A percentile compares a stretch with the other conserved stretches of the same genome.
Evolutionary conservation across 2,113 vertebrate genomes (phyloP).

Genomic region (Eublepharis macularius): DNA sequence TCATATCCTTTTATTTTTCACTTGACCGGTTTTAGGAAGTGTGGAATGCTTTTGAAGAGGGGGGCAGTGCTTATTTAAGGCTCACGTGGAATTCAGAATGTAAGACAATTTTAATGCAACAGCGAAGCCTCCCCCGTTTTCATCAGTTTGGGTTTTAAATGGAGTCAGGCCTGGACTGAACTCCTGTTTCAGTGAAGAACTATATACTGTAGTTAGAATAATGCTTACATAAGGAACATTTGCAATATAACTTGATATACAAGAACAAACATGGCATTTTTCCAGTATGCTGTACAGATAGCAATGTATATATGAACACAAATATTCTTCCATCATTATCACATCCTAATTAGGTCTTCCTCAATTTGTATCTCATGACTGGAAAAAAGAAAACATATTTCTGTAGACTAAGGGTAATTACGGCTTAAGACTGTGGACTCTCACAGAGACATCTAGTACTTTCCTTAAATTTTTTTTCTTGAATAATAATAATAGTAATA

Average conservation of each 20-base stretch:
- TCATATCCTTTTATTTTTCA: not conserved
- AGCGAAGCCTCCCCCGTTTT: not conserved
- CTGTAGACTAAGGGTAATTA: not conserved
- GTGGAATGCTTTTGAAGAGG: not conserved
- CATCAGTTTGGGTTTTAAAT: not conserved
- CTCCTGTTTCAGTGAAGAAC: conserved; percentile 28
- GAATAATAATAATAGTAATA: too few relatives aligned
- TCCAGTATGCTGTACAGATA: not conserved
- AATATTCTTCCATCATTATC: not conserved
- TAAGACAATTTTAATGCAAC: not conserved
- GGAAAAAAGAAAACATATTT: too few relatives aligned
- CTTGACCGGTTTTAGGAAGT: not conserved
- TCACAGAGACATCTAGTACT: not conserved
- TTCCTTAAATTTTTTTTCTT: not conserved
- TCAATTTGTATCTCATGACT: not conserved
- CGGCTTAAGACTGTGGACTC: not conserved
- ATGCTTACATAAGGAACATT: not conserved
- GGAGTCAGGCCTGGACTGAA: not conserved
- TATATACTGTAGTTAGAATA: not conserved
- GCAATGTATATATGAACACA: not conserved
- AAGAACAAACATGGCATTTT: not conserved
- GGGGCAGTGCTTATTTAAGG: not conserved
- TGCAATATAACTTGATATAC: not conserved
- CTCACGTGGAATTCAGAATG: not conserved
- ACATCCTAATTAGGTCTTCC: not conserved